Evolutionary conservation across 1,140 invertebrate genomes (phyloP), one percentile per base, ranked within the genome.

Genomic region (Palaemon carinicauda): DNA sequence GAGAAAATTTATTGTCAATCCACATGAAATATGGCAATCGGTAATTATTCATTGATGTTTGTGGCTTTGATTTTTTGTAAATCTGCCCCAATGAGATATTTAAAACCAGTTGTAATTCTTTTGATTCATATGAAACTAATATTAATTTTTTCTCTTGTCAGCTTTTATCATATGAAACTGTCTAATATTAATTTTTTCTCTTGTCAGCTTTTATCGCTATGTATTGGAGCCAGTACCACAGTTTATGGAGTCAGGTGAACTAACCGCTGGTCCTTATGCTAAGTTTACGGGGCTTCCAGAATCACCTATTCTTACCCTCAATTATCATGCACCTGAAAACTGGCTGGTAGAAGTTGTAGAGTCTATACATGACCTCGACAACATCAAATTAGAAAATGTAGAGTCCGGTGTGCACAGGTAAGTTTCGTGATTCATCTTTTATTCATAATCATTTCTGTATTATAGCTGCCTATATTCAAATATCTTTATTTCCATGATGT

Each of bases 301-400:
- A 87, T 96, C 97, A 81, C 96, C 98, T 53, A 92, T 99, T 80
- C 93, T 99, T n/a, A 99, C 98, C 0, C 94, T 99, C 91, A 97
- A 96, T 90, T 95, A 99, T 92, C 95, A 97, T 89, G 96, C 98
- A 50, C 98, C 98, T n/a, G 97, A 99, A 91, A 98, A 99, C 92
- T 99, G 98, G 99, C 93, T 99, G 89, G 97, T 99, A 0, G 98
- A 99, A 93, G 95, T 97, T 84, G 96, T 99, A 9, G 94, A 95
- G 87, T 97, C 98, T 50, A 95, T 97, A 21, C 98, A 99, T 92
- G 99, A 99, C 93, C 94, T 99, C 89, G 99, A 99, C 91, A 99
- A 99, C 91, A 99, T 99, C 88, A 95, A 97, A 87, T 92, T 98
- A 52, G 95, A 96, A 87, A 95, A 96, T 91, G 96, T 97, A n/a